Evolutionary conservation across 2,797 vertebrate species (phyloP).

Genomic region (Limosa lapponica): DNA sequence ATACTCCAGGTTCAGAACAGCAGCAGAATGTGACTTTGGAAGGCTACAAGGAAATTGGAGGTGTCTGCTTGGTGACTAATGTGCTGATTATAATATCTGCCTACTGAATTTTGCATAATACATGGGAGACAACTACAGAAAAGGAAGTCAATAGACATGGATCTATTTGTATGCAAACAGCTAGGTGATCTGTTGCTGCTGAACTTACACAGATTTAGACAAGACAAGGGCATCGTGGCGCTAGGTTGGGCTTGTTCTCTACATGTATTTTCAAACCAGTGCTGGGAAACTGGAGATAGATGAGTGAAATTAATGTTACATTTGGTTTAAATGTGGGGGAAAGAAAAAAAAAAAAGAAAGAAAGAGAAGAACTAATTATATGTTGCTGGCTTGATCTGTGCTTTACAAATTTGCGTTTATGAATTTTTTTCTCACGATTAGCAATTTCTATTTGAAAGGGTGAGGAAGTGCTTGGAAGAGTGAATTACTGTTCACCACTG

Average conservation of each 20-base stretch:
- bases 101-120: constrained; percentile 51
- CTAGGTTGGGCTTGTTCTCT: background rate
- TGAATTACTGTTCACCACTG: constrained; percentile 40
- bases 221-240: background rate
- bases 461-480: constrained; percentile 68
- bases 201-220: background rate
- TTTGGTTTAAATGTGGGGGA: constrained; percentile 15
- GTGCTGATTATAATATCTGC: constrained; percentile 34
- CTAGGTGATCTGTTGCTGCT: background rate
- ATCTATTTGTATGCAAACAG: constrained; percentile 18
- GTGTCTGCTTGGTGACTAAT: constrained; percentile 8
- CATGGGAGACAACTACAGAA: background rate
- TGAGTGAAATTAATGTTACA: constrained; percentile 12
- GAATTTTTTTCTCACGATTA: constrained; percentile 59
- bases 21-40: background rate
- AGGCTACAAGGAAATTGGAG: constrained; percentile 2
- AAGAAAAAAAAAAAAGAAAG: background rate
- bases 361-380: constrained; percentile 9
- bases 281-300: background rate
- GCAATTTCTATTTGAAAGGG: constrained; percentile 64
- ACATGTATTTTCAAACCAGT: background rate
- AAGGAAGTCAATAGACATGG: constrained; percentile 6
- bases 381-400: constrained; percentile 44
- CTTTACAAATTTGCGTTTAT: constrained; percentile 60
- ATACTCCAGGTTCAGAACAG: background rate